A percentile compares a stretch with the other conserved stretches of the same genome.
These are phyloP conservation scores for Acanthosepion lycidas DNA, from an alignment of 2,888 invertebrate species.

Conservation along the genomic window DNA sequence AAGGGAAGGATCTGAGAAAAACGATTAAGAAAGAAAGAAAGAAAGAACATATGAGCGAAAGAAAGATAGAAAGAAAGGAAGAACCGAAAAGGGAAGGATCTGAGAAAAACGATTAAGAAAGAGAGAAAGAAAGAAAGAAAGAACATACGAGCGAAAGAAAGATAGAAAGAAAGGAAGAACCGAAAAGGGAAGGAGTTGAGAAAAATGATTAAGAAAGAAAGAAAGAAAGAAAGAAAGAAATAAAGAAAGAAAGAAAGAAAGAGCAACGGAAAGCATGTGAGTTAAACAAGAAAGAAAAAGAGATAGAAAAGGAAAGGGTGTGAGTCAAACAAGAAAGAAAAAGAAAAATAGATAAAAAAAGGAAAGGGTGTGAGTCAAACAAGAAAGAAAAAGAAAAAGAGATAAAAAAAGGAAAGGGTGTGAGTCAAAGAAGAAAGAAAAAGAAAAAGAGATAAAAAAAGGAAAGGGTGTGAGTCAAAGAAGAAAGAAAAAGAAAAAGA, in stretches of 20 bases:
- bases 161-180: neutral
- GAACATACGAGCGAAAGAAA: neutral
- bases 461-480: neutral
- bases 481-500: neutral
- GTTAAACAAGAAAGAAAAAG: neutral
- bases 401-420: neutral
- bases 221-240: neutral
- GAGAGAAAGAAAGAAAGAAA: neutral
- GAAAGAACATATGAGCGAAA: neutral
- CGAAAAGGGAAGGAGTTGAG: no score
- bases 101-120: no score
- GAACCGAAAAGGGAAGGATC: no score
- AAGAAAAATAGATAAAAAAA: neutral
- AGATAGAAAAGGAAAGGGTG: neutral
- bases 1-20: no score
- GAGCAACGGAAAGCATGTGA: no score
- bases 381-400: neutral
- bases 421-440: neutral
- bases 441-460: neutral
- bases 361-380: neutral
- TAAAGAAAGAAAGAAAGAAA: no score
- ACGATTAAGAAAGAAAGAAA: neutral
- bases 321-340: neutral
- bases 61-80: neutral
- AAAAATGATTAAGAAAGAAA: no score